These are phyloP conservation scores for Acrobeloides nanus DNA, from an alignment of 2,888 invertebrate genomes.

Conservation along the genomic window DNA sequence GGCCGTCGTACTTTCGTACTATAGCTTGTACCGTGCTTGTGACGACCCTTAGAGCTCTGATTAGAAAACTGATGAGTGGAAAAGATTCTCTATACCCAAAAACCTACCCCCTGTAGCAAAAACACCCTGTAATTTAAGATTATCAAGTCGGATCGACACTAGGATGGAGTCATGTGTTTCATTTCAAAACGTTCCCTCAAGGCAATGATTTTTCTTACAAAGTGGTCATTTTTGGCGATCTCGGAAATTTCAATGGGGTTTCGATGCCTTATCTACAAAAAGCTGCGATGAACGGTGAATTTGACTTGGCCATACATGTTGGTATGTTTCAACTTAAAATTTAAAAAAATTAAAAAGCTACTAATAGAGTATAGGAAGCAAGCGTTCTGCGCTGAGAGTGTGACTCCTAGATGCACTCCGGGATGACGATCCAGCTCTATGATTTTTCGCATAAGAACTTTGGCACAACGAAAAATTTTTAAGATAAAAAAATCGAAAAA, in stretches of 20 bases:
- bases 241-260: conserved; percentile 85
- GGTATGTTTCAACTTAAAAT: conserved; percentile 22
- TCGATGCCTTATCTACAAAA: conserved; percentile 74
- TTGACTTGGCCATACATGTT: conserved; percentile 51
- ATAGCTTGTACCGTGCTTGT: too few relatives aligned
- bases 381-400: too few relatives aligned
- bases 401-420: too few relatives aligned
- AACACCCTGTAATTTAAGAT: conserved; percentile 18
- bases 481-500: too few relatives aligned
- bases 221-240: conserved; percentile 78
- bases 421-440: too few relatives aligned
- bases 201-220: conserved; percentile 69
- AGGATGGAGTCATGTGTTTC: conserved; percentile 76
- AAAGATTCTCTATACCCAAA: too few relatives aligned
- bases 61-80: too few relatives aligned
- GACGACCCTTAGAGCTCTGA: too few relatives aligned
- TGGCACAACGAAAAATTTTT: too few relatives aligned
- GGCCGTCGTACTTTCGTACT: too few relatives aligned
- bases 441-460: too few relatives aligned
- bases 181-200: conserved; percentile 63
- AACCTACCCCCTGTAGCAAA: neutral
- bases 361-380: too few relatives aligned
- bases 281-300: conserved; percentile 68
- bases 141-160: conserved; percentile 53
- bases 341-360: conserved; percentile 1